These are phyloP conservation scores for Psilanteris sp. DNA, from an alignment of 1,140 invertebrate species.

Conservation along the genomic window DNA sequence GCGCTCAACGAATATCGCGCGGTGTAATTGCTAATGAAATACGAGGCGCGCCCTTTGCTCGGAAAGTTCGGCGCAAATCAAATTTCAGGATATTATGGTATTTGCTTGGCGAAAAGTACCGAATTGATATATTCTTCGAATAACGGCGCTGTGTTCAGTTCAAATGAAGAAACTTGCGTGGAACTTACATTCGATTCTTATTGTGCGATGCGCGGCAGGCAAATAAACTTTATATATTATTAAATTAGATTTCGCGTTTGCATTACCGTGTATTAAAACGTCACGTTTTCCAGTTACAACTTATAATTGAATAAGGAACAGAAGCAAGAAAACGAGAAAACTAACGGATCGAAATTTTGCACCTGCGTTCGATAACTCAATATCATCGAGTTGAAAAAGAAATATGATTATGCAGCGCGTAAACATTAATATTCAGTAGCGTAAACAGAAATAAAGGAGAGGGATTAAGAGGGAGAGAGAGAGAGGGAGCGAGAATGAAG, in stretches of 20 bases:
- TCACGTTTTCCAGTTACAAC: constrained; percentile 26
- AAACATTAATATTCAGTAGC: constrained; percentile 17
- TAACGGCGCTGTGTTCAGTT: constrained; percentile 47
- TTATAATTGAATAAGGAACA: constrained; percentile 39
- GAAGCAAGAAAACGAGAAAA: background rate
- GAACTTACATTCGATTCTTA: constrained; percentile 56
- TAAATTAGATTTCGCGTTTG: constrained; percentile 36
- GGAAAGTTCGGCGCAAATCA: constrained; percentile 30
- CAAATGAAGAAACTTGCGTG: constrained; percentile 42
- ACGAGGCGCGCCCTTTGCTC: constrained; percentile 1
- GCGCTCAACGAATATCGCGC: constrained; percentile 1
- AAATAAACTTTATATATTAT: constrained; percentile 35
- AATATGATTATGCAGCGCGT: constrained; percentile 7
- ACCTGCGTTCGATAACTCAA: constrained; percentile 7
- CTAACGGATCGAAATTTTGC: constrained; percentile 5
- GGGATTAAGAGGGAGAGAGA: no score
- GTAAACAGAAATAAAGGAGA: constrained; percentile 1
- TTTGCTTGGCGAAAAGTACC: constrained; percentile 8
- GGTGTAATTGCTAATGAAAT: constrained; percentile 18
- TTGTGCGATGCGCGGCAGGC: constrained; percentile 8
- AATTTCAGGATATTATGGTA: constrained; percentile 6
- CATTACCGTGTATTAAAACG: constrained; percentile 39
- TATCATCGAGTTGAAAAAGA: background rate
- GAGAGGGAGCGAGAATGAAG: no score
- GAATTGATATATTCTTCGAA: constrained; percentile 39